Conservation (phyloP, 2,113 vertebrate species). For the Ovis aries region DNA sequence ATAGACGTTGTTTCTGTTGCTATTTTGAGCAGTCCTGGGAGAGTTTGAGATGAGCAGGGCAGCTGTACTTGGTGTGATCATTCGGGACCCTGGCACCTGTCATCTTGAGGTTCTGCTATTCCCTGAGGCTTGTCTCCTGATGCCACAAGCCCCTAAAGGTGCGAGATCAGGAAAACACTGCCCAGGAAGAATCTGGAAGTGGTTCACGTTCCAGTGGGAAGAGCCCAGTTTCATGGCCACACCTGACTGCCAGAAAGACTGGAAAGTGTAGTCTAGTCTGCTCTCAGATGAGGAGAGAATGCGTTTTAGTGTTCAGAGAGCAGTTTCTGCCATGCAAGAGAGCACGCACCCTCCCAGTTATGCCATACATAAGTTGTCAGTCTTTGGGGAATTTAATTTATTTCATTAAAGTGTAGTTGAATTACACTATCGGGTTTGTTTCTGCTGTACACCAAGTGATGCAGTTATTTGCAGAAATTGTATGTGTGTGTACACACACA, state of each 20-base stretch:
- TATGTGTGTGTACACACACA: neutral
- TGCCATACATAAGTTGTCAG: neutral
- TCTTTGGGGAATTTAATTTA: neutral
- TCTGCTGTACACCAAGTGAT: neutral
- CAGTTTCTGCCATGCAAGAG: too few relatives aligned
- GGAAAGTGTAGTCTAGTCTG: neutral
- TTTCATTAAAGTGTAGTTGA: neutral
- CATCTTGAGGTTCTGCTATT: neutral
- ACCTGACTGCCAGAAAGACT: neutral
- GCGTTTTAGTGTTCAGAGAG: neutral
- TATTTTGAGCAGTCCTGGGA: neutral
- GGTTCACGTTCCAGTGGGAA: neutral
- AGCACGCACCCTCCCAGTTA: accelerated
- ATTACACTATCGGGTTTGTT: neutral
- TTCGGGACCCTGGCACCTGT: neutral
- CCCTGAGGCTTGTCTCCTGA: neutral
- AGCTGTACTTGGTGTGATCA: neutral
- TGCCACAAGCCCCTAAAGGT: neutral
- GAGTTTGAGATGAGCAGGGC: neutral
- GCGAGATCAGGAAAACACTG: neutral
- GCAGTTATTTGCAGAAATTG: neutral
- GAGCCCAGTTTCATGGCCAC: neutral
- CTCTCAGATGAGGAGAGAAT: neutral
- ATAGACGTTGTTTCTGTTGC: neutral
- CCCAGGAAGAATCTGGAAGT: neutral